Evolutionary conservation across 2,888 invertebrate species (phyloP).

Genomic region (Epirrhoe alternata): DNA sequence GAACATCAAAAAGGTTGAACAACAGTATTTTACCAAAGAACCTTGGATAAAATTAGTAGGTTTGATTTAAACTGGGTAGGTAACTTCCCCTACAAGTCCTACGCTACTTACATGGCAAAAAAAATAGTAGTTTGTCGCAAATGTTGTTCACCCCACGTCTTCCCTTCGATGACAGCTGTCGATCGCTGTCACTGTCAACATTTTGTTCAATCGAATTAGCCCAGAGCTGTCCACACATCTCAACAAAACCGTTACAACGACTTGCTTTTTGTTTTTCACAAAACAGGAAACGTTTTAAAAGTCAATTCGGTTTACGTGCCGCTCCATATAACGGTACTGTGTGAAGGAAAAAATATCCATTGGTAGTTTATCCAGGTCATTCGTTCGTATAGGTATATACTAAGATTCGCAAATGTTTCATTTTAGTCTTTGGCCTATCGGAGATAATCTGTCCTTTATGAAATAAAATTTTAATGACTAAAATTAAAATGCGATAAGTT

Average conservation of each 20-base stretch:
- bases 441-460: no score
- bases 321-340: constrained; percentile 46
- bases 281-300: constrained; percentile 46
- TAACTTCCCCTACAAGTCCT: no score
- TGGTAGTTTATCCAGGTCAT: constrained; percentile 24
- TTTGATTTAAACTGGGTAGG: neutral
- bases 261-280: constrained; percentile 35
- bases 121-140: constrained; percentile 28
- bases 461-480: no score
- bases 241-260: constrained; percentile 26
- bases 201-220: constrained; percentile 28
- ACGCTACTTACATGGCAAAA: no score
- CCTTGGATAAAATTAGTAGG: neutral
- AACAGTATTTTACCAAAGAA: neutral
- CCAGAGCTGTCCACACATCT: constrained; percentile 25
- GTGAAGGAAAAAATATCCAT: constrained; percentile 18
- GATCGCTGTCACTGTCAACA: constrained; percentile 6
- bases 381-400: constrained; percentile 17
- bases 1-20: neutral
- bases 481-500: no score
- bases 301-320: constrained; percentile 43
- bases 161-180: constrained; percentile 18
- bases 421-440: no score
- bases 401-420: neutral
- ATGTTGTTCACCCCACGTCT: constrained; percentile 22